phyloP scores from a whole-genome alignment of 2,113 vertebrate genomes.

The Nymphicus hollandicus region DNA sequence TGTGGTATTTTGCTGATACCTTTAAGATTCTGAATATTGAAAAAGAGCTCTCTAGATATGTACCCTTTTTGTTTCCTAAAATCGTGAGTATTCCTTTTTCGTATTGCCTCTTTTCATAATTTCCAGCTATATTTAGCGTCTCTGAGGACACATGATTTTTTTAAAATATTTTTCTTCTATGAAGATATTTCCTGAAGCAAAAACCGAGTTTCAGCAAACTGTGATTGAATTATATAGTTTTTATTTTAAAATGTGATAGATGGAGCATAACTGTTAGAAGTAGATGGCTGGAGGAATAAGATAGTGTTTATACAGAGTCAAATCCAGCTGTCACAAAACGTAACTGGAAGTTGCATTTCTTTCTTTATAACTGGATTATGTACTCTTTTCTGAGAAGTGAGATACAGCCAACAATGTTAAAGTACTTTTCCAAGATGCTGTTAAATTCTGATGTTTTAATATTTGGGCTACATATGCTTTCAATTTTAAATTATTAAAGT shows the following conservation, averaged over 20 bases:
- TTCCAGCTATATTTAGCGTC: not conserved
- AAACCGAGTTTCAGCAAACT: not conserved
- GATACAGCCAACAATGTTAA: not conserved
- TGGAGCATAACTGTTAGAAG: not conserved
- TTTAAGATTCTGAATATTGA: not conserved
- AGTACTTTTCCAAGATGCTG: not conserved
- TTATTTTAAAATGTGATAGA: slow-evolving; percentile 19
- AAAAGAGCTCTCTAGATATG: not conserved
- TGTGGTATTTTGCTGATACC: not conserved
- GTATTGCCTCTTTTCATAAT: not conserved
- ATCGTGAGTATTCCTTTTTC: not conserved
- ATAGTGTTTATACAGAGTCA: slow-evolving; percentile 18
- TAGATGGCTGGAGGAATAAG: not conserved
- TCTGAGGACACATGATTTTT: not conserved
- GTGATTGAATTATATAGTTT: not conserved
- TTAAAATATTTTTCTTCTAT: not conserved
- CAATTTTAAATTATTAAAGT: not conserved
- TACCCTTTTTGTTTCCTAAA: not conserved
- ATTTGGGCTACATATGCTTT: not conserved
- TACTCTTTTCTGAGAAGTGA: slow-evolving; percentile 39
- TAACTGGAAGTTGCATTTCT: not conserved
- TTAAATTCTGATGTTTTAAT: not conserved
- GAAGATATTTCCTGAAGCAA: not conserved
- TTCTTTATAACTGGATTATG: not conserved
- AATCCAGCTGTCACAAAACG: not conserved